Conservation (phyloP, 2,113 vertebrate species). For the Eretmochelys imbricata region DNA sequence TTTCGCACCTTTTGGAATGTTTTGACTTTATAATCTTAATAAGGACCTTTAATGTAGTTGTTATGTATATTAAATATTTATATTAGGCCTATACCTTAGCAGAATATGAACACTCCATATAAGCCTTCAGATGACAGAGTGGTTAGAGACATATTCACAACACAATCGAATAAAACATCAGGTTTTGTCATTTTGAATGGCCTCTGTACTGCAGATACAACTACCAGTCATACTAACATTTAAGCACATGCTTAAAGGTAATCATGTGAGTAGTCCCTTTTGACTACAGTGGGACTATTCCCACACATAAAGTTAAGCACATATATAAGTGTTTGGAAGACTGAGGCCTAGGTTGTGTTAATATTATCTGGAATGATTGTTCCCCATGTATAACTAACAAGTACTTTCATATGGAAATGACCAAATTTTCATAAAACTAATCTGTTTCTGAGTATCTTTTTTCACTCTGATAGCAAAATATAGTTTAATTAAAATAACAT, state of each 20-base stretch:
- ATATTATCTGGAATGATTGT: not conserved
- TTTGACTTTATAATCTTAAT: not conserved
- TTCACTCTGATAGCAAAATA: not conserved
- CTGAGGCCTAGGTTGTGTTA: not conserved
- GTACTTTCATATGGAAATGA: not conserved
- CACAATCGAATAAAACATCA: not conserved
- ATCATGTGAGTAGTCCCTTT: not conserved
- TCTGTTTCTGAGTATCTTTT: not conserved
- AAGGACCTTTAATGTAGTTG: not conserved
- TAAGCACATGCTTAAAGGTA: not conserved
- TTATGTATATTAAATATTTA: fast-evolving
- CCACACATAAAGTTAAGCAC: not conserved
- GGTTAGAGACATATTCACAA: not conserved
- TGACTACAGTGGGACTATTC: not conserved
- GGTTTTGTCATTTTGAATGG: not conserved
- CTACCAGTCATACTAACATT: not conserved
- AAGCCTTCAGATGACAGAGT: not conserved
- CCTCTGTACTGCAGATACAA: not conserved
- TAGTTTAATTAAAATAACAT: not conserved
- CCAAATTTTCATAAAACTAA: not conserved
- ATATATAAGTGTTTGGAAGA: not conserved
- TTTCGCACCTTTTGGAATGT: not conserved
- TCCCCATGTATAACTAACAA: not conserved
- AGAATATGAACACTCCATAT: not conserved
- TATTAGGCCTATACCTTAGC: not conserved